Conservation (phyloP, 2,113 vertebrate genomes). For the Rostratula benghalensis region DNA sequence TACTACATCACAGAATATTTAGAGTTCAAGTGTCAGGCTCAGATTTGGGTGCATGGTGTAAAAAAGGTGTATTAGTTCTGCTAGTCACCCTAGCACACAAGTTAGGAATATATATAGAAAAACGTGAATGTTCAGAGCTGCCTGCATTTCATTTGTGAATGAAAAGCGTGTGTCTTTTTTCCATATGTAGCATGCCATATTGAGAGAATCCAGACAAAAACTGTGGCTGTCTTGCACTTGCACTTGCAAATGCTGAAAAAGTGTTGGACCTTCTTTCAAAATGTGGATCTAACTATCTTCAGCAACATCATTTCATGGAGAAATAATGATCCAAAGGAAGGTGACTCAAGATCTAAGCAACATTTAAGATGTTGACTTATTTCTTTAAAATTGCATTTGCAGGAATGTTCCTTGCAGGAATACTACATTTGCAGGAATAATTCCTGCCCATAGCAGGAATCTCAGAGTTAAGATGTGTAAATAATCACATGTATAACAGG, state of each 20-base stretch:
- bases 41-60: background rate
- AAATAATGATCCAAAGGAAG: background rate
- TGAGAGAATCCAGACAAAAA: background rate
- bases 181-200: background rate
- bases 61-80: background rate
- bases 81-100: background rate
- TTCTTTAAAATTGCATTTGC: background rate
- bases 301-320: background rate
- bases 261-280: background rate
- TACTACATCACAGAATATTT: background rate
- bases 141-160: background rate
- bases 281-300: background rate
- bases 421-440: too few species aligned
- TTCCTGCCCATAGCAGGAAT: background rate
- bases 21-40: background rate
- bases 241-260: background rate
- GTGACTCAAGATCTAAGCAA: background rate
- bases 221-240: background rate
- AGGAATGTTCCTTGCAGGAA: too few species aligned
- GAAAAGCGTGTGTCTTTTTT: background rate
- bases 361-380: background rate
- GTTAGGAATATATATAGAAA: background rate
- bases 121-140: background rate
- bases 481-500: background rate
- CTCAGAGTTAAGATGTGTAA: background rate